Evolutionary conservation across 2,797 vertebrate genomes (phyloP).

Genomic region (Tenualosa ilisha): DNA sequence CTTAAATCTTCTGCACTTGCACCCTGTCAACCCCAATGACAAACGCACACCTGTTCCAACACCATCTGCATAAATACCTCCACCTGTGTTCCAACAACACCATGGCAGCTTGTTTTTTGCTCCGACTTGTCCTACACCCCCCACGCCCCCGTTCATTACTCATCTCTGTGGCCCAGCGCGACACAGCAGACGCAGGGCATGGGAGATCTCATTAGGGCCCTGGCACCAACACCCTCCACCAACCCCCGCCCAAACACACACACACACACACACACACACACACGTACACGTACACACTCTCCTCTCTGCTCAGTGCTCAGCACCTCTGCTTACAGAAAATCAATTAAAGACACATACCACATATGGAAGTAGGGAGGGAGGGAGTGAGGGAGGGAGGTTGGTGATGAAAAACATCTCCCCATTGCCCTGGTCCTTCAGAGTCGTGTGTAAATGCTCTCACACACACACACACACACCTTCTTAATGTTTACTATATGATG

Average conservation of each 20-base stretch:
- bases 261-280: not conserved
- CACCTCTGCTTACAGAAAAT: not conserved
- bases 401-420: not conserved
- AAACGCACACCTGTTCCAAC: not conserved
- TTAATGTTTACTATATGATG: not conserved
- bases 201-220: slow-evolving; percentile 15
- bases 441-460: not conserved
- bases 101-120: not conserved
- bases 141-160: not conserved
- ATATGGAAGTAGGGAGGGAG: not conserved
- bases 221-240: not conserved
- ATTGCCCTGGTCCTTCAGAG: not conserved
- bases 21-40: not conserved
- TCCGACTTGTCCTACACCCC: not conserved
- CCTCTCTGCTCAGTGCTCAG: not conserved
- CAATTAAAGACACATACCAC: slow-evolving; percentile 1
- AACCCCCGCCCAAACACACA: not conserved
- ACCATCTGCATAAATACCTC: not conserved
- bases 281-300: not conserved
- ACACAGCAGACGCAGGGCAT: not conserved
- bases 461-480: not conserved
- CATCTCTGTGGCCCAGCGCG: not conserved
- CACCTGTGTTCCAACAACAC: not conserved
- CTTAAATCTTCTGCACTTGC: not conserved
- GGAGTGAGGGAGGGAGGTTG: not conserved